These are phyloP conservation scores for Euproctis similis DNA, from an alignment of 2,888 invertebrate species.

Conservation along the genomic window DNA sequence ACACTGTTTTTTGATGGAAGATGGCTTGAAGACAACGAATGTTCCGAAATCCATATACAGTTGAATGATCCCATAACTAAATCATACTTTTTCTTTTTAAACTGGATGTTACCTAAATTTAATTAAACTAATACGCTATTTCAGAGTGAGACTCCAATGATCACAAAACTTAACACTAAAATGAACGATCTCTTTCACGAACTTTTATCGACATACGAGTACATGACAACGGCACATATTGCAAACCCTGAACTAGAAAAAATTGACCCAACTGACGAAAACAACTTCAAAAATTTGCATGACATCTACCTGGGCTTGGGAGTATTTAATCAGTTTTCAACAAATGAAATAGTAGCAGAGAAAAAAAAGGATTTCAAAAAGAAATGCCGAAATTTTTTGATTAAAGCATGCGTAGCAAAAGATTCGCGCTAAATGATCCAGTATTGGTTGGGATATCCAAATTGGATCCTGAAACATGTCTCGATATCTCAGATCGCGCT, in stretches of 20 bases:
- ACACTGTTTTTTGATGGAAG: slow-evolving; percentile 4
- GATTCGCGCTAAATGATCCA: slow-evolving; percentile 7
- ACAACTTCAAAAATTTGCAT: slow-evolving; percentile 10
- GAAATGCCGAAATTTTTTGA: slow-evolving; percentile 9
- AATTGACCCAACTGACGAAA: slow-evolving; percentile 11
- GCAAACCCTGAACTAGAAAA: slow-evolving; percentile 8
- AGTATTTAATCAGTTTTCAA: slow-evolving; percentile 5
- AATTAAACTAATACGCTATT: slow-evolving; percentile 6
- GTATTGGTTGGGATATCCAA: slow-evolving; percentile 4
- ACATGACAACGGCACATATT: slow-evolving; percentile 7
- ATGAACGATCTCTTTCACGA: slow-evolving; percentile 8
- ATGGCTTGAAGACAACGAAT: slow-evolving; percentile 9
- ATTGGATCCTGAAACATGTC: slow-evolving; percentile 7
- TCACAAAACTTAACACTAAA: slow-evolving; percentile 9
- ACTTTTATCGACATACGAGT: slow-evolving; percentile 10
- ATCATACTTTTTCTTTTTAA: slow-evolving; percentile 7
- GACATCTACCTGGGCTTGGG: slow-evolving; percentile 8
- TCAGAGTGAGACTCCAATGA: slow-evolving; percentile 11
- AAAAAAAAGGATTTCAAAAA: slow-evolving; percentile 3
- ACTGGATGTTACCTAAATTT: slow-evolving; percentile 11
- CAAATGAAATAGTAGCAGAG: slow-evolving; percentile 5
- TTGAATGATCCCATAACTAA: slow-evolving; percentile 8
- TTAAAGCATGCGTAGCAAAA: slow-evolving; percentile 8
- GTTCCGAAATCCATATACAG: slow-evolving; percentile 5
- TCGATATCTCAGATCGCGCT: slow-evolving; percentile 5